Base-by-base conservation (phyloP, 1,140 invertebrate species). In the Eubasilissa regina region DNA sequence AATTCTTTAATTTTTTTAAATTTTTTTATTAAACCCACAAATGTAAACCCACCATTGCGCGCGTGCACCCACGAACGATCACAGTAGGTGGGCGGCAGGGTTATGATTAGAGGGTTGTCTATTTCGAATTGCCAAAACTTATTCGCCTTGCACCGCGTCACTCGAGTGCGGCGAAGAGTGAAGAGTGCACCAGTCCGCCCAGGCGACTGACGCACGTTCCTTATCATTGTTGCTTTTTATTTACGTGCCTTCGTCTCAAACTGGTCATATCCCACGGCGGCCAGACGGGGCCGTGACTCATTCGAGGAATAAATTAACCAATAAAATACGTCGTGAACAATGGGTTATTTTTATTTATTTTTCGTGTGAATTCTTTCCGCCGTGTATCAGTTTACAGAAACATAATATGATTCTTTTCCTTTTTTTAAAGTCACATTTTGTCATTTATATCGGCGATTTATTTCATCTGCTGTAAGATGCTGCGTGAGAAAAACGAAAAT, bases 201-300 rank as follows among this genome's bases (percentile, higher is more conserved):
- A 43, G 19, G 13, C 60, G 12, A 25, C 19, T 64, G 13, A 64
- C 44, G 15, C 25, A 15, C 64, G 1, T 68, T 9, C 48, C 11
- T 47, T 68, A 68, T 17, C 64, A 7, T 19, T 15, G 44, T 47
- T 68, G 44, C 64, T 17, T 68, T 68, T 47, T 48, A 70, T 70
- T 70, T 48, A 70, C 51, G 66, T 45, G 45, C 45, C 17, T 43
- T 70, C 25, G 66, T 70, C 66, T 21, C 47, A 4, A 25, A 4
- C 66, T 13, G 45, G 17, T 11, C 43, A 66, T 53, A 19, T 70
- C 51, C 66, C 66, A 21, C 8, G 11, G 15, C 66, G 66, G 10
- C 45, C 47, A 43, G 45, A 66, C 13, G 48, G 66, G 66, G 66
- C 25, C 66, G 47, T 70, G 66, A 51, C 47, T 70, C 66, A 70